phyloP scores from a whole-genome alignment of 64 coral and sea anemone species.

The Montipora sp. region DNA sequence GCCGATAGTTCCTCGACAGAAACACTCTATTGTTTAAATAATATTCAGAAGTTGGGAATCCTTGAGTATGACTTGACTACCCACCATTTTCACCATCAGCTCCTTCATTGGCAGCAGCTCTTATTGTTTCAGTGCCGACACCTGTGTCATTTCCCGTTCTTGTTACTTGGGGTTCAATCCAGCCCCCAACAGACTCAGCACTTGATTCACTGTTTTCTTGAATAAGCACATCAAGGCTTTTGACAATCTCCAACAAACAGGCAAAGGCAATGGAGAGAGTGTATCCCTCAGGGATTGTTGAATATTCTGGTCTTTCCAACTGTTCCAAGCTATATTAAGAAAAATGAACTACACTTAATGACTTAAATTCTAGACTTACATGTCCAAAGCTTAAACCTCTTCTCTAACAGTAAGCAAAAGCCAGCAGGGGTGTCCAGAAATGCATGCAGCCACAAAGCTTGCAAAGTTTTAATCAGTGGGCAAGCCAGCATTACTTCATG shows the following conservation, averaged over 20 bases:
- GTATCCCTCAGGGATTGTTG: conserved; percentile 90
- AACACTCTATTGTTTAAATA: no score
- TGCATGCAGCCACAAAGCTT: no score
- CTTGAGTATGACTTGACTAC: neutral
- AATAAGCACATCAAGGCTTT: conserved; percentile 83
- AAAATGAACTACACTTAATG: neutral
- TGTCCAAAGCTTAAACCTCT: no score
- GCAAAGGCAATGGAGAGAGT: conserved; percentile 93
- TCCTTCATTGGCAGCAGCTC: conserved; percentile 65
- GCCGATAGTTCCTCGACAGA: no score
- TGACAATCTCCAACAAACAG: conserved; percentile 91
- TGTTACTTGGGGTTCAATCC: conserved; percentile 86
- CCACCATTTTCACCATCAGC: conserved; percentile 73
- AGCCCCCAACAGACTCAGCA: conserved; percentile 66
- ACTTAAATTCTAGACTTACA: no score
- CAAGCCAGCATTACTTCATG: no score
- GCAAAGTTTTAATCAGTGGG: no score
- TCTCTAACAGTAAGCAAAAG: no score
- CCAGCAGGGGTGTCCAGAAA: no score
- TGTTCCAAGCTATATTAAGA: conserved; percentile 85
- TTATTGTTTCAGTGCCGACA: conserved; percentile 83
- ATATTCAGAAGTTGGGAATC: no score
- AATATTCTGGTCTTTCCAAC: conserved; percentile 77
- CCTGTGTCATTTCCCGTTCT: conserved; percentile 77
- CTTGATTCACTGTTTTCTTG: conserved; percentile 30